These are phyloP conservation scores for Tricholaema leucomelas DNA, from an alignment of 2,113 vertebrate species.

Conservation along the genomic window DNA sequence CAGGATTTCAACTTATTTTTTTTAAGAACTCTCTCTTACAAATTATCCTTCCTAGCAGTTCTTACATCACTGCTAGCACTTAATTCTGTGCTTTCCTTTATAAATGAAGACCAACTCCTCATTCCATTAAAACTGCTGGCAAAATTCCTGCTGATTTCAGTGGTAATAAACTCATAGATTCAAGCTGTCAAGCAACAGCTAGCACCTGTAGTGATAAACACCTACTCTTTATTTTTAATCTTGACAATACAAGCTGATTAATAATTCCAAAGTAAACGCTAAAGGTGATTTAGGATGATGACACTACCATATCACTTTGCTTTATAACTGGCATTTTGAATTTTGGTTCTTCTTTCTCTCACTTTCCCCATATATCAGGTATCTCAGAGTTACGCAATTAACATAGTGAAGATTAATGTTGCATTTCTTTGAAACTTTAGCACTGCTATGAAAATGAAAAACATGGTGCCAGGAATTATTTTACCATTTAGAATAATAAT, in stretches of 20 bases:
- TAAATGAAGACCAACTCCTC: neutral
- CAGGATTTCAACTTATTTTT: neutral
- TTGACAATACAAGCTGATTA: neutral
- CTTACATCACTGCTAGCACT: neutral
- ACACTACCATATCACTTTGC: neutral
- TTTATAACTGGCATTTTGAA: neutral
- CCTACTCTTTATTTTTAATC: neutral
- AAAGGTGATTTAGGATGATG: neutral
- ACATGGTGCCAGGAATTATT: neutral
- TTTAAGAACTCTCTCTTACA: neutral
- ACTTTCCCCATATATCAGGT: neutral
- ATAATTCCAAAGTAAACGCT: neutral
- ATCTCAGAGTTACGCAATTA: neutral
- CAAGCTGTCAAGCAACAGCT: neutral
- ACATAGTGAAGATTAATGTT: neutral
- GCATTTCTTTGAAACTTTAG: neutral
- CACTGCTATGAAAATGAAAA: neutral
- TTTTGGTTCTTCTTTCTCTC: neutral
- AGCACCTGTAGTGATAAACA: neutral
- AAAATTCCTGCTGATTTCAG: neutral
- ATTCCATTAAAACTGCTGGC: neutral
- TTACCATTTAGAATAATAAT: neutral
- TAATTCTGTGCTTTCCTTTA: neutral
- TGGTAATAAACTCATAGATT: neutral
- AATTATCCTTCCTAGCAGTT: neutral